Evolutionary conservation across 2,888 invertebrate genomes (phyloP).

Genomic region (Amorpha juglandis): DNA sequence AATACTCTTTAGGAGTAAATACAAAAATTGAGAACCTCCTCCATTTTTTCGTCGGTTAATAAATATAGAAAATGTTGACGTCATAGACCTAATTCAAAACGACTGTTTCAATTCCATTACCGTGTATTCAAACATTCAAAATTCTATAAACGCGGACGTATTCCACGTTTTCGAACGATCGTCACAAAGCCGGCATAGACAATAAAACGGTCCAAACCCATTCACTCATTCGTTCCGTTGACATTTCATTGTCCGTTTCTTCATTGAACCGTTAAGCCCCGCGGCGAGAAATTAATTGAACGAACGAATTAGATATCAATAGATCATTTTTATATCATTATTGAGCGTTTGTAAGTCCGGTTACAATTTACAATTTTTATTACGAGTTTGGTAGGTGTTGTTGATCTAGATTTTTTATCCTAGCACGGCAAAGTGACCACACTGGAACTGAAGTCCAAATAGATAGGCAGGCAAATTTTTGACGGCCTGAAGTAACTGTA

Average conservation of each 20-base stretch:
- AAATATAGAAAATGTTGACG: no score
- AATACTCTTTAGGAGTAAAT: no score
- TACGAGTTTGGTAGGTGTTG: not conserved
- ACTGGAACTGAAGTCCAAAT: no score
- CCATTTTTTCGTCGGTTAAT: no score
- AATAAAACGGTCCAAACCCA: slow-evolving; percentile 18
- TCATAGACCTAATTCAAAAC: slow-evolving; percentile 6
- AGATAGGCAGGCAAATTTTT: no score
- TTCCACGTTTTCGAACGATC: not conserved
- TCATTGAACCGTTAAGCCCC: slow-evolving; percentile 17
- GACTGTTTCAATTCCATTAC: slow-evolving; percentile 5
- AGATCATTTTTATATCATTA: slow-evolving; percentile 1
- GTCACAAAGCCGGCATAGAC: slow-evolving; percentile 15
- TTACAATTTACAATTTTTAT: not conserved
- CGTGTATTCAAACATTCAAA: not conserved
- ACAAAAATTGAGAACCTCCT: no score
- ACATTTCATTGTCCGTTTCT: slow-evolving; percentile 17
- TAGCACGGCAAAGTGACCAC: no score
- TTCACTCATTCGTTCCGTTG: slow-evolving; percentile 25
- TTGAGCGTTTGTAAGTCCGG: not conserved
- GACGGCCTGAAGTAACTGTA: no score
- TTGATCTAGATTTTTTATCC: no score
- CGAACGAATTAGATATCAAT: slow-evolving; percentile 20
- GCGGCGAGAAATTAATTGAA: slow-evolving; percentile 5
- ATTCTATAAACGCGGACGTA: not conserved